Percentiles rank a stretch among this genome's conserved stretches.
Conservation (phyloP, 2,113 vertebrate genomes). For the Jaculus jaculus region DNA sequence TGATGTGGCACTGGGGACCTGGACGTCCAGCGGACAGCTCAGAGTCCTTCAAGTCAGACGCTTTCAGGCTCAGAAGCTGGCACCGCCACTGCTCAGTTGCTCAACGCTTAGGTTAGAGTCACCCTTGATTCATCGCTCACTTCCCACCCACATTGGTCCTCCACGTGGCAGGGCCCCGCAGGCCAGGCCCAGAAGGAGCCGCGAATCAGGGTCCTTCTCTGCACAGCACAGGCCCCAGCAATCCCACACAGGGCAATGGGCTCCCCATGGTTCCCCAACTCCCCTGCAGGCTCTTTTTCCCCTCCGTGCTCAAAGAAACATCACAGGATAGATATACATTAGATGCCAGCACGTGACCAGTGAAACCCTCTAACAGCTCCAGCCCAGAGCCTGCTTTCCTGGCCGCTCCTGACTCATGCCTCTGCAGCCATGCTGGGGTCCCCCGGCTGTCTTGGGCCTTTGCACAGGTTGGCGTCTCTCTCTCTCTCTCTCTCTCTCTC, state of each 20-base stretch:
- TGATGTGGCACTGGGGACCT: neutral
- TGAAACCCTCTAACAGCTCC: neutral
- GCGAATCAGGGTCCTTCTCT: neutral
- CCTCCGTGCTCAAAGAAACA: neutral
- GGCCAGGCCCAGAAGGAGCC: neutral
- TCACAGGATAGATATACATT: neutral
- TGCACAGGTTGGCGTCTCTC: fast-evolving
- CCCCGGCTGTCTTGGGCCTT: neutral
- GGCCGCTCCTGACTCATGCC: neutral
- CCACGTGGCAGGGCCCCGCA: neutral
- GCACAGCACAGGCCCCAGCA: neutral
- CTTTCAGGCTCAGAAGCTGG: neutral
- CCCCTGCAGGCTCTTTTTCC: neutral
- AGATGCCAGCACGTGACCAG: neutral
- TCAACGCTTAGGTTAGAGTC: neutral
- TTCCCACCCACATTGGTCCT: neutral
- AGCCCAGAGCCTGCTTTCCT: neutral
- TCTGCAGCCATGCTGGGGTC: neutral
- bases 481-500: no score
- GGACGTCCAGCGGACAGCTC: neutral
- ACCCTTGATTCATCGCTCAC: neutral
- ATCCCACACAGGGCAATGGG: no score
- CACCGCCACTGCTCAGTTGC: neutral
- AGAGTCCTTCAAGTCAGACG: neutral
- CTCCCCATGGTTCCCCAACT: neutral